These are phyloP conservation scores for Caenorhabditis drosophilae DNA, from an alignment of 2,888 invertebrate species.

Conservation along the genomic window DNA sequence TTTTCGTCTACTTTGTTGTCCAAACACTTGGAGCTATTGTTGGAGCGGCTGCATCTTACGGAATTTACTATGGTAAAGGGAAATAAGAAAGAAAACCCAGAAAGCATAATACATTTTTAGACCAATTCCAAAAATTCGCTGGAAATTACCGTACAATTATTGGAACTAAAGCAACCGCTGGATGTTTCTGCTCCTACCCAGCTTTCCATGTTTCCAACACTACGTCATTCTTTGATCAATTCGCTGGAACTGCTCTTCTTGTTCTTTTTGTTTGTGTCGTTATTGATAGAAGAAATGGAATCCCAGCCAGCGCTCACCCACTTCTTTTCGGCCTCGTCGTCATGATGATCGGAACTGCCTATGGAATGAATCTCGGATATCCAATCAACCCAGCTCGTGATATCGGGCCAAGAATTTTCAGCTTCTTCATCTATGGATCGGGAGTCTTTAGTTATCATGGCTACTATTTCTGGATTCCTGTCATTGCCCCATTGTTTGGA, in stretches of 20 bases:
- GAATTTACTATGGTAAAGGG: slow-evolving; percentile 50
- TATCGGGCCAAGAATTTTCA: slow-evolving; percentile 64
- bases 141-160: slow-evolving; percentile 34
- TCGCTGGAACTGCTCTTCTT: slow-evolving; percentile 62
- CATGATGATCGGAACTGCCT: slow-evolving; percentile 60
- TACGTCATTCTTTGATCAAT: slow-evolving; percentile 61
- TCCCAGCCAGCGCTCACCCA: slow-evolving; percentile 58
- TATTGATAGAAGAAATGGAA: slow-evolving; percentile 59
- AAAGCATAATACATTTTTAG: slow-evolving; percentile 31
- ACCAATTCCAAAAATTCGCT: slow-evolving; percentile 51
- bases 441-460: slow-evolving; percentile 51
- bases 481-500: slow-evolving; percentile 52
- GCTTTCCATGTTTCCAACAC: slow-evolving; percentile 53
- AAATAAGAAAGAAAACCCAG: background rate
- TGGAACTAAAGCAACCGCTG: slow-evolving; percentile 53
- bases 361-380: slow-evolving; percentile 60
- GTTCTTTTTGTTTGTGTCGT: slow-evolving; percentile 59
- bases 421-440: slow-evolving; percentile 58
- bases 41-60: slow-evolving; percentile 54
- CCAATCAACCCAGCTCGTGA: slow-evolving; percentile 67
- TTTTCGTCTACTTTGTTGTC: slow-evolving; percentile 55
- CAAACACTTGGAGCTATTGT: slow-evolving; percentile 56
- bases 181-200: slow-evolving; percentile 63
- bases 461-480: slow-evolving; percentile 58
- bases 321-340: slow-evolving; percentile 63